phyloP scores from a whole-genome alignment of 2,113 vertebrate species.

The Emydocephalus ijimae region DNA sequence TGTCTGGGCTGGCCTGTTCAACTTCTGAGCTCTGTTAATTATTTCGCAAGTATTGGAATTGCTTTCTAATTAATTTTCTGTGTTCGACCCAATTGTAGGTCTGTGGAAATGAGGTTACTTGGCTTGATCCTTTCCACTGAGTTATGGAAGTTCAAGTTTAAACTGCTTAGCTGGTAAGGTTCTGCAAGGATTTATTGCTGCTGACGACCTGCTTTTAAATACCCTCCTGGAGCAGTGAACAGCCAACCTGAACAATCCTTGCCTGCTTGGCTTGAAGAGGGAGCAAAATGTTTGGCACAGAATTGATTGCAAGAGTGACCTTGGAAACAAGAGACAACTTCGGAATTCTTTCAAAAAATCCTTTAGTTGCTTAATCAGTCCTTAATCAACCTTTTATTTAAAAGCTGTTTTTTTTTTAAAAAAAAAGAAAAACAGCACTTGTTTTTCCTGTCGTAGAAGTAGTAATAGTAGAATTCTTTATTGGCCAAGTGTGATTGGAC shows the following conservation, averaged over 20 bases:
- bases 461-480: no score
- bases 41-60: slow-evolving; percentile 20
- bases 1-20: slow-evolving; percentile 8
- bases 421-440: not conserved
- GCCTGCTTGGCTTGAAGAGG: not conserved
- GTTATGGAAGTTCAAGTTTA: not conserved
- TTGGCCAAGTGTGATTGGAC: no score
- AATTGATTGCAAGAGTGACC: not conserved
- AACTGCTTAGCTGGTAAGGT: not conserved
- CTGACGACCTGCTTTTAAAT: not conserved
- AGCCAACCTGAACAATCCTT: not conserved
- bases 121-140: not conserved
- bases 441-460: not conserved
- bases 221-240: not conserved
- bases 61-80: slow-evolving; percentile 49
- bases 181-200: fast-evolving
- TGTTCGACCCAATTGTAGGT: slow-evolving; percentile 6
- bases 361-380: not conserved
- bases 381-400: not conserved
- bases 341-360: not conserved
- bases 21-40: not conserved
- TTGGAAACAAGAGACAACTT: not conserved
- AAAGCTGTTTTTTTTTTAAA: not conserved
- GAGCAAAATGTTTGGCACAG: not conserved
- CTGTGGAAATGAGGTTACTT: slow-evolving; percentile 8